These are phyloP conservation scores for Oxygymnocypris stewartii DNA, from an alignment of 2,113 vertebrate genomes.

Conservation along the genomic window DNA sequence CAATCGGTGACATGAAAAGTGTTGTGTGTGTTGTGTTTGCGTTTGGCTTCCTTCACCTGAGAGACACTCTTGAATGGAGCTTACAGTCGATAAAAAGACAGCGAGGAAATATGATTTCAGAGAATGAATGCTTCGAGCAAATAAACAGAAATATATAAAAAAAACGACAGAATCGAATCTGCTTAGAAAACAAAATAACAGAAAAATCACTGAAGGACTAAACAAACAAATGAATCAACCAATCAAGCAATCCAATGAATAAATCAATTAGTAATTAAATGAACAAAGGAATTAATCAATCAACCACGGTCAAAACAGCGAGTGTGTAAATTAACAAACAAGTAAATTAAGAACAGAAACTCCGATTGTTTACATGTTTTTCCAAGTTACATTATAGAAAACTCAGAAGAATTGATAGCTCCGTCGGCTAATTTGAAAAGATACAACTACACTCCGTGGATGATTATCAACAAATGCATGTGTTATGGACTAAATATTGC, in stretches of 20 bases:
- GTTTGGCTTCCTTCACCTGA: not conserved
- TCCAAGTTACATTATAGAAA: too few species aligned
- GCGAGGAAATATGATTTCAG: not conserved
- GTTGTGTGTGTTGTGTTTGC: constrained; percentile 3
- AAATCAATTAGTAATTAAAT: not conserved
- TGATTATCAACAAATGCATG: too few species aligned
- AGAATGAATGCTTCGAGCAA: not conserved
- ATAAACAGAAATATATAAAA: not conserved
- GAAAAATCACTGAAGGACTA: not conserved
- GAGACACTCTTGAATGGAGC: constrained; percentile 38
- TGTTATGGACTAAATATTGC: too few species aligned
- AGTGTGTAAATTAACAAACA: not conserved
- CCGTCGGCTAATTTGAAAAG: too few species aligned
- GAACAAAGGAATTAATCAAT: not conserved
- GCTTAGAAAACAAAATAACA: too few species aligned
- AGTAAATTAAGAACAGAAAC: too few species aligned
- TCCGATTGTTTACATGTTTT: too few species aligned
- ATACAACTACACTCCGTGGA: too few species aligned
- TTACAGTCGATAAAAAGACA: constrained; percentile 28
- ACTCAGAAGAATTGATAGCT: too few species aligned
- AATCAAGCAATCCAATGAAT: not conserved
- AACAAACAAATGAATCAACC: not conserved
- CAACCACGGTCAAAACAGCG: not conserved
- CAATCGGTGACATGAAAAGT: not conserved
- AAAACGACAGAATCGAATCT: too few species aligned